These are phyloP conservation scores for Tursiops truncatus DNA, from an alignment of 2,113 vertebrate genomes.

Conservation along the genomic window DNA sequence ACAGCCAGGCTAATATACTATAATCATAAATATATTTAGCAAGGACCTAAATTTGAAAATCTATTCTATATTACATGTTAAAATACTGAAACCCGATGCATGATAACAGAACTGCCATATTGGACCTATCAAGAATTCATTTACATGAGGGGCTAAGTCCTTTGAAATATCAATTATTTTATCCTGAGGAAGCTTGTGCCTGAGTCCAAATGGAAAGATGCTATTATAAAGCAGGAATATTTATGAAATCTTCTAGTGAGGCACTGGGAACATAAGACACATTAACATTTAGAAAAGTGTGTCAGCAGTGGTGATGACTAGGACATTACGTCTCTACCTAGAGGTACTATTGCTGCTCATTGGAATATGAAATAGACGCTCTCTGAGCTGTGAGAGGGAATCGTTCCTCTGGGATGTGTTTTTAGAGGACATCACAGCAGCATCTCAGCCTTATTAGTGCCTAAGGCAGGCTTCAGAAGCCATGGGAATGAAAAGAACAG, in stretches of 20 bases:
- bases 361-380: neutral
- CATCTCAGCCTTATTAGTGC: neutral
- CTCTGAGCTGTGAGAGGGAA: neutral
- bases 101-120: neutral
- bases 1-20: neutral
- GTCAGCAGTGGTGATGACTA: neutral
- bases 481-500: neutral
- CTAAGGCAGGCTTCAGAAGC: neutral
- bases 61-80: neutral
- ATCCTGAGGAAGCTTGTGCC: neutral
- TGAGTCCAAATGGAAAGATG: neutral
- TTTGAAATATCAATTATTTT: neutral
- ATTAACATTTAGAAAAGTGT: fast-evolving
- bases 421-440: neutral
- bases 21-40: neutral
- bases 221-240: neutral
- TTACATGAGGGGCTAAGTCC: neutral
- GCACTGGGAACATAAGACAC: neutral
- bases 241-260: neutral
- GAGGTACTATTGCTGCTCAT: neutral
- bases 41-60: neutral
- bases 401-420: neutral
- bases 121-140: neutral
- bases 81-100: neutral
- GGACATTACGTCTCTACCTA: neutral